Percentiles rank a stretch among this genome's conserved stretches.
Conservation (phyloP, 2,888 invertebrate genomes). For the Caenorhabditis sp. region DNA sequence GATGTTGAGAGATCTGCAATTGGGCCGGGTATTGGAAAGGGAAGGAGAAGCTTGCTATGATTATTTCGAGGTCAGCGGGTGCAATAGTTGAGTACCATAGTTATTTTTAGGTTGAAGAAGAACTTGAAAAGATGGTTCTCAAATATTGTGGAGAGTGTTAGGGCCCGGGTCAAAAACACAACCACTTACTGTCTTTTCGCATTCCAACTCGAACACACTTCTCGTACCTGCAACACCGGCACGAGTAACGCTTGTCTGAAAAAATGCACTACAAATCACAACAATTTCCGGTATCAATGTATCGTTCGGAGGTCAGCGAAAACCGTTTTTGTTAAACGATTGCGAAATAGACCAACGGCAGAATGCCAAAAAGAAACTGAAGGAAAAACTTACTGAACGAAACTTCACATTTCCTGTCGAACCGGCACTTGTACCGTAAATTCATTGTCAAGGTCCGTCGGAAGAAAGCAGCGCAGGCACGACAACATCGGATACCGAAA, state of each 20-base stretch:
- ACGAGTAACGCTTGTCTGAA: conserved; percentile 71
- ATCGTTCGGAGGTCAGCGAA: conserved; percentile 16
- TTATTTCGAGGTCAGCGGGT: conserved; percentile 23
- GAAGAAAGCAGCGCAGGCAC: conserved; percentile 72
- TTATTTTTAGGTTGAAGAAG: conserved; percentile 32
- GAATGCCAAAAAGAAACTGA: background rate
- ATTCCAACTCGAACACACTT: conserved; percentile 68
- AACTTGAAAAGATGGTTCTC: conserved; percentile 2
- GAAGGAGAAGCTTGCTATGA: conserved; percentile 32
- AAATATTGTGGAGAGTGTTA: conserved; percentile 43
- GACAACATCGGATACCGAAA: conserved; percentile 69
- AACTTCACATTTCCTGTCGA: conserved; percentile 65
- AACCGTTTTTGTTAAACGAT: conserved; percentile 16
- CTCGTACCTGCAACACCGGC: conserved; percentile 65
- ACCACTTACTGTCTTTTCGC: conserved; percentile 64
- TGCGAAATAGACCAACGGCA: conserved; percentile 49
- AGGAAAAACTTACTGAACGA: conserved; percentile 62
- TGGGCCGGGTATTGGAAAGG: conserved; percentile 44
- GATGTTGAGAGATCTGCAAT: conserved; percentile 55
- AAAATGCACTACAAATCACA: background rate
- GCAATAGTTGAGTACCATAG: conserved; percentile 20
- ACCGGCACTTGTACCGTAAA: conserved; percentile 66
- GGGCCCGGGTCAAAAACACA: conserved; percentile 21
- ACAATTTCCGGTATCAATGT: conserved; percentile 33
- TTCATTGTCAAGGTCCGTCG: conserved; percentile 65